phyloP scores from a whole-genome alignment of 2,113 vertebrate genomes.

The Haplochromis burtoni region DNA sequence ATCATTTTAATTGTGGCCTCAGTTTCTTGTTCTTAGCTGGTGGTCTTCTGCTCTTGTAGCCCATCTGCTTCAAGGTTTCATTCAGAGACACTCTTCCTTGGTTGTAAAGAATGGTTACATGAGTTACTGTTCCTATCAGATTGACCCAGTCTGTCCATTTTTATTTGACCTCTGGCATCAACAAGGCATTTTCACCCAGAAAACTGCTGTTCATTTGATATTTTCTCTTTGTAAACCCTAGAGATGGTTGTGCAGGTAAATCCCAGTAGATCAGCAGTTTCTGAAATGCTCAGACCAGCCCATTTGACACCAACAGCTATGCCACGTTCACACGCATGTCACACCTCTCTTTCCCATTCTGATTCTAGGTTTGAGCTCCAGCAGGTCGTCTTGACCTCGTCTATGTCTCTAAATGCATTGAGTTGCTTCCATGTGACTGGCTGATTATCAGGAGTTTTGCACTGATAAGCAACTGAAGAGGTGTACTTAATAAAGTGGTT shows the following conservation, averaged over 20 bases:
- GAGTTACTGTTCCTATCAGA: background rate
- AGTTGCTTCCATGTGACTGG: background rate
- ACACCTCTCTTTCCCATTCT: background rate
- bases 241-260: background rate
- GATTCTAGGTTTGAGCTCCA: background rate
- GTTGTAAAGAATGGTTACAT: background rate
- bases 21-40: background rate
- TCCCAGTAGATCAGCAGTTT: background rate
- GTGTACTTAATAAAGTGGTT: background rate
- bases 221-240: background rate
- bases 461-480: background rate
- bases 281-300: background rate
- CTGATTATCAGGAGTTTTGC: fast-evolving
- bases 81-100: background rate
- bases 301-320: background rate
- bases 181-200: background rate
- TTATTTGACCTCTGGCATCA: background rate
- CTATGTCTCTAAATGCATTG: background rate
- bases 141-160: background rate
- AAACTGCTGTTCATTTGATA: background rate
- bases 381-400: background rate
- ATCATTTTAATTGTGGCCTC: background rate
- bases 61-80: background rate
- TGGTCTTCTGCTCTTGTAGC: background rate
- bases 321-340: background rate